Evolutionary conservation across 2,113 vertebrate genomes (phyloP).

Genomic region (Sula dactylatra): DNA sequence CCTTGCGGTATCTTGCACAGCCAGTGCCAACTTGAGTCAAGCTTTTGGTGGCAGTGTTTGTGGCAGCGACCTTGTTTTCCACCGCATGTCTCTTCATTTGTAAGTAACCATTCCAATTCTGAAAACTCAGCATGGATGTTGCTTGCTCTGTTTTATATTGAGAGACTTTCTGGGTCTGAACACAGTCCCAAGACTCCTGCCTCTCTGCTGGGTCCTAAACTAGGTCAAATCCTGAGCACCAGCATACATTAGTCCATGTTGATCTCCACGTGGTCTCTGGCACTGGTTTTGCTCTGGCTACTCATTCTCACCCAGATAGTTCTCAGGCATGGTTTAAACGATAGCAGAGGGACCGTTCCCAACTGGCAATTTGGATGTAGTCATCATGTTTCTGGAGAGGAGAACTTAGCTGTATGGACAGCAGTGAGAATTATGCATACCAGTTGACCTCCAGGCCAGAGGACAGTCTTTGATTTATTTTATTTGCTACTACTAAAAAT

Average conservation of each 20-base stretch:
- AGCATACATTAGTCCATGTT: accelerated
- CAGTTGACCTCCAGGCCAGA: not conserved
- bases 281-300: not conserved
- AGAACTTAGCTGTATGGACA: not conserved
- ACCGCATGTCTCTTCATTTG: slow-evolving; percentile 75
- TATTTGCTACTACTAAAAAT: no score
- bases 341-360: not conserved
- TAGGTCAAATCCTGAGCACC: not conserved
- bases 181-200: not conserved
- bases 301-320: not conserved
- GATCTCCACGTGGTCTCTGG: not conserved
- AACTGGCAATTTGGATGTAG: not conserved
- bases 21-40: slow-evolving; percentile 50
- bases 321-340: not conserved
- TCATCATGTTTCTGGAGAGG: not conserved
- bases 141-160: not conserved
- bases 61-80: slow-evolving; percentile 49
- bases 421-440: not conserved
- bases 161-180: not conserved
- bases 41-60: slow-evolving; percentile 61
- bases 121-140: accelerated
- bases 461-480: not conserved
- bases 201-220: not conserved
- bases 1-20: slow-evolving; percentile 51
- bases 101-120: slow-evolving; percentile 43